Percentiles rank a stretch among this genome's conserved stretches.
These are phyloP conservation scores for Cuculus canorus DNA, from an alignment of 2,797 vertebrate species.

Conservation along the genomic window DNA sequence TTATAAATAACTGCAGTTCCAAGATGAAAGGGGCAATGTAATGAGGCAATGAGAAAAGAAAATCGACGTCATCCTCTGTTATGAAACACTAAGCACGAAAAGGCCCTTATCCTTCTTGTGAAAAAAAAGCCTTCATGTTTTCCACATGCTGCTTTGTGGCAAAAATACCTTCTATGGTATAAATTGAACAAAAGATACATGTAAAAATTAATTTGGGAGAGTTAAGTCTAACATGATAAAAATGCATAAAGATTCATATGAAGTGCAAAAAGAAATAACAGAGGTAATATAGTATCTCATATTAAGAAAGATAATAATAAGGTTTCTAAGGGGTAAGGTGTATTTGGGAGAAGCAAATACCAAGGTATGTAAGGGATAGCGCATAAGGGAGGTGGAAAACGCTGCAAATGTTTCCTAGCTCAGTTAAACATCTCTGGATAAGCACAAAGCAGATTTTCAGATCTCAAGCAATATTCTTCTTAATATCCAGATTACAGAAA, in stretches of 20 bases:
- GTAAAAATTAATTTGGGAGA: neutral
- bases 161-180: neutral
- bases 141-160: neutral
- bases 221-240: neutral
- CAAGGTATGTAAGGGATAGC: neutral
- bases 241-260: neutral
- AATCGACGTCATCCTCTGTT: rapidly evolving
- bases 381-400: neutral
- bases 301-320: neutral
- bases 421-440: neutral
- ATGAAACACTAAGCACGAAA: neutral
- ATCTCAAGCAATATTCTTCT: neutral
- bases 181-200: neutral
- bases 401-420: neutral
- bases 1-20: neutral
- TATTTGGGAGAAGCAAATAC: neutral
- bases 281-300: neutral
- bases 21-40: neutral
- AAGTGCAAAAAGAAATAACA: neutral
- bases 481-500: neutral
- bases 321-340: neutral
- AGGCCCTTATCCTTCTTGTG: neutral
- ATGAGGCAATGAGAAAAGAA: neutral
- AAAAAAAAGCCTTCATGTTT: neutral
- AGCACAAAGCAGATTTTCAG: neutral